phyloP scores from a whole-genome alignment of 2,113 vertebrate species.

The Rhynchopsitta pachyrhyncha region DNA sequence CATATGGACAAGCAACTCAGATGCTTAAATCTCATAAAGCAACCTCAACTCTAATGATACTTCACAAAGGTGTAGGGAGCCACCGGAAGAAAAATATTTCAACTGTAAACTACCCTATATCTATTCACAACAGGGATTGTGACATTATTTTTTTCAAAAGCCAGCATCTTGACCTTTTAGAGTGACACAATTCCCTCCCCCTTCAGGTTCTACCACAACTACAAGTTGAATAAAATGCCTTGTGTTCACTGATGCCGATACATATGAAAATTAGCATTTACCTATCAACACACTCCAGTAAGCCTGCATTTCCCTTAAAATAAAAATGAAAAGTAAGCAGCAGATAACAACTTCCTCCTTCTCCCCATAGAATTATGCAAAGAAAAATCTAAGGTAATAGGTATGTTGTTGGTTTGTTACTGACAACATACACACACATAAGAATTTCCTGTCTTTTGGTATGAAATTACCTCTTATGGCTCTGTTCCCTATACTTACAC shows the following conservation, averaged over 20 bases:
- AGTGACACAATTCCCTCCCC: neutral
- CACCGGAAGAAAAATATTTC: neutral
- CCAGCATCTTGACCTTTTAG: neutral
- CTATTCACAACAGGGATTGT: neutral
- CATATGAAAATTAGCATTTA: neutral
- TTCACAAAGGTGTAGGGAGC: neutral
- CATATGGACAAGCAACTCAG: neutral
- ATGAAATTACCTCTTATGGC: neutral
- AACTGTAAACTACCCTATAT: neutral
- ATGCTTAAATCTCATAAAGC: neutral
- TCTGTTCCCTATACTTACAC: neutral
- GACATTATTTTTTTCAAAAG: neutral
- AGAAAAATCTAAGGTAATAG: neutral
- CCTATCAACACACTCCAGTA: neutral
- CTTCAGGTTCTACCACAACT: neutral
- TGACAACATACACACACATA: neutral
- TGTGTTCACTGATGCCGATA: neutral
- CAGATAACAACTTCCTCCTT: neutral
- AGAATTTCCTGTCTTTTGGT: neutral
- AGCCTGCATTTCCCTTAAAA: neutral
- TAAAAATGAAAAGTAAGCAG: neutral
- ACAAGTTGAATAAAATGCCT: neutral
- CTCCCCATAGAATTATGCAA: neutral
- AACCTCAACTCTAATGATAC: neutral
- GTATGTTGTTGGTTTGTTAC: neutral